Conservation (phyloP, 2,797 vertebrate genomes). For the Eulemur mongoz region DNA sequence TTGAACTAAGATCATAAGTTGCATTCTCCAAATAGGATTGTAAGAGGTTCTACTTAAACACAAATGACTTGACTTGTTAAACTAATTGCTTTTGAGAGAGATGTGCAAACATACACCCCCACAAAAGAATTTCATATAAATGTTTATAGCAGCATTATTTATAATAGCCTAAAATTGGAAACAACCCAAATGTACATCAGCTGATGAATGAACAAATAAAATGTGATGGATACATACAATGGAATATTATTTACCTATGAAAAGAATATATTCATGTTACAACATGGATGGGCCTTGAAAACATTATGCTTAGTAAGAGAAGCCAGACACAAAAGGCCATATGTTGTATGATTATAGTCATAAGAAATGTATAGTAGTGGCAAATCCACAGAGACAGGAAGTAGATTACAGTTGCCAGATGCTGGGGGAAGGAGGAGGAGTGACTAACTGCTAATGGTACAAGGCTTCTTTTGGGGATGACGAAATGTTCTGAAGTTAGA, state of each 20-base stretch:
- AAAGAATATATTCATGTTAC: slow-evolving; percentile 34
- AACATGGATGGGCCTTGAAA: slow-evolving; percentile 31
- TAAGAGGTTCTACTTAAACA: slow-evolving; percentile 56
- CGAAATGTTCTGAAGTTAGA: slow-evolving; percentile 23
- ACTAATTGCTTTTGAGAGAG: slow-evolving; percentile 44
- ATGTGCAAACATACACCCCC: background rate
- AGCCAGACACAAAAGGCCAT: slow-evolving; percentile 46
- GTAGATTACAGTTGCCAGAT: background rate
- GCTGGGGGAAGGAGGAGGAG: background rate
- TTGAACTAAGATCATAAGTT: slow-evolving; percentile 43
- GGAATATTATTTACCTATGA: slow-evolving; percentile 40
- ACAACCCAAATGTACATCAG: slow-evolving; percentile 43
- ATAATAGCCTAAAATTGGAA: slow-evolving; percentile 33
- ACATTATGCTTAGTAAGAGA: slow-evolving; percentile 33
- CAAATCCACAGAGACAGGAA: slow-evolving; percentile 33
- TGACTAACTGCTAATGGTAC: background rate
- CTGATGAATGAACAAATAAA: slow-evolving; percentile 26
- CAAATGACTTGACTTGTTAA: slow-evolving; percentile 35
- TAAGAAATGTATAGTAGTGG: slow-evolving; percentile 21
- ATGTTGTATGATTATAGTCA: slow-evolving; percentile 19
- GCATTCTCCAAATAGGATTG: slow-evolving; percentile 41
- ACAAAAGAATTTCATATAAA: background rate
- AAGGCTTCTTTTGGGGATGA: background rate
- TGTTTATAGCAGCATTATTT: slow-evolving; percentile 62
- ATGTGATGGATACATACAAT: background rate